Evolutionary conservation across 2,113 vertebrate genomes (phyloP), one percentile per base, ranked within the genome.

Genomic region (Falco punctatus): DNA sequence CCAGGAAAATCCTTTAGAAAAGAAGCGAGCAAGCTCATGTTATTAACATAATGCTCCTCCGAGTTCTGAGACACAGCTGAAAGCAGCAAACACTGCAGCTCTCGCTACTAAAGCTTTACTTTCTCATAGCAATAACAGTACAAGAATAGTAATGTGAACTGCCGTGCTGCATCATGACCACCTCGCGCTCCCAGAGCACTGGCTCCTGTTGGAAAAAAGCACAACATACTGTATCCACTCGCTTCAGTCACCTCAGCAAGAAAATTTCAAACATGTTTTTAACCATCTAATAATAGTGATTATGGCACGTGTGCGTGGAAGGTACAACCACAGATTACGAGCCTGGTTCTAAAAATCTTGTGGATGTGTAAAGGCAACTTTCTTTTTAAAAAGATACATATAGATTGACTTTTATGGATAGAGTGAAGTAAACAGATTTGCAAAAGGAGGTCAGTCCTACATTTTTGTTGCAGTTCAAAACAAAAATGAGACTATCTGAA

Each of bases 281-380:
- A 78, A 52, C 5, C 16, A 10, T n/a, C 65, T 72, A 71, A 30
- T 48, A 48, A 11, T n/a, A 44, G 21, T 12, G 13, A 52, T 33
- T 30, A 27, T 8, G 30, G 42, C 61, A 23, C 0, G 0, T 13
- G 5, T 8, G 5, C 0, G 1, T 35, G 67, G 59, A 67, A 84
- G 15, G 15, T 27, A 22, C 0, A 1, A 32, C 12, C 5, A 5
- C 42, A 55, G n/a, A n/a, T 61, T 35, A 61, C 1, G 0, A 75
- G 23, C 21, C 35, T 11, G 28, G 21, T 38, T 75, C 35, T 69
- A 79, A 52, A 92, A 52, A 26, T 23, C 42, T 59, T 7, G 40
- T 2, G 3, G 28, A 65, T 82, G 14, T 49, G 6, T 33, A 69
- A 69, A 88, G 67, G 38, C 15, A 58, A 38, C 9, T 61, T n/a